These are phyloP conservation scores for Aurelia coerulea DNA, from an alignment of 30 jellyfish, hydroid and myxozoan genomes.

Conservation along the genomic window DNA sequence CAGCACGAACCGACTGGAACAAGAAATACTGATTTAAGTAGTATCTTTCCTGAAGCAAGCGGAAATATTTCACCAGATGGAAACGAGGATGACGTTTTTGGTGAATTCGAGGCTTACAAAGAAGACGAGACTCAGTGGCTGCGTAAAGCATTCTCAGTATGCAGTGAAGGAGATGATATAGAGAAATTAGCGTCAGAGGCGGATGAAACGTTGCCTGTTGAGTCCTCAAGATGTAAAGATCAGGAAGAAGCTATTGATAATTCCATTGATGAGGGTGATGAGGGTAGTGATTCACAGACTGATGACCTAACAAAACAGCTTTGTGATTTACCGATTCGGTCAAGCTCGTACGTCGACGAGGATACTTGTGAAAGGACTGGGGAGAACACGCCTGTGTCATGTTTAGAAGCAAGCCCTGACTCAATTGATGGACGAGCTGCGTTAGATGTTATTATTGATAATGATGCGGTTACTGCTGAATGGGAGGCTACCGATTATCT, in stretches of 20 bases:
- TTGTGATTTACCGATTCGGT: conserved; percentile 8
- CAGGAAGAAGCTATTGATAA: background rate
- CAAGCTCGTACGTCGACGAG: background rate
- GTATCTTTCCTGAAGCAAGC: background rate
- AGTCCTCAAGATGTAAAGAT: background rate
- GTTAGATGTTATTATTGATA: background rate
- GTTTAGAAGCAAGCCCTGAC: background rate
- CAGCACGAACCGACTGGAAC: background rate
- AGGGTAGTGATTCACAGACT: background rate
- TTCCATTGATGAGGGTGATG: background rate
- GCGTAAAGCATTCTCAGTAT: conserved; percentile 86
- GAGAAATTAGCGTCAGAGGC: conserved; percentile 97
- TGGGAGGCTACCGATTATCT: too few species aligned
- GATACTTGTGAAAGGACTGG: background rate
- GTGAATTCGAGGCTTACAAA: conserved; percentile 31
- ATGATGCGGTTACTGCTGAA: too few species aligned
- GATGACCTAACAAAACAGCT: background rate
- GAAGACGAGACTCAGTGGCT: conserved; percentile 85
- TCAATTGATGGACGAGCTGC: background rate
- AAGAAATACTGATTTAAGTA: background rate
- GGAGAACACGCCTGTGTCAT: background rate
- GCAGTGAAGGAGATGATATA: conserved; percentile 95
- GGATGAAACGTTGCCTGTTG: conserved; percentile 45
- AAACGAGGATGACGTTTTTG: conserved; percentile 48
- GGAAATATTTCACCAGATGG: background rate